Conservation (phyloP, 1,140 invertebrate species). For the Rhopalosiphum padi region DNA sequence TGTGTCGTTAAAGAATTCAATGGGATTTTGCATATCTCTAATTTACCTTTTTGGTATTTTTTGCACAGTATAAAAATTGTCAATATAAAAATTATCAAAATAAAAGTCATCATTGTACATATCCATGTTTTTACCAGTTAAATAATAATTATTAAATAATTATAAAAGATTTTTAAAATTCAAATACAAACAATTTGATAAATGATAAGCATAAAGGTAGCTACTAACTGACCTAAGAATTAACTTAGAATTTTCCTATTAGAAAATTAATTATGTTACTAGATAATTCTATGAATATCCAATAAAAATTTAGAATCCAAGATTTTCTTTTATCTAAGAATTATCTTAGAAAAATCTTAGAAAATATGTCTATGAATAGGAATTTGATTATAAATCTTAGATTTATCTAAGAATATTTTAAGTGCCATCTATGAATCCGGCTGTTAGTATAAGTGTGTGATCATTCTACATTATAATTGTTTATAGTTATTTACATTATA, state of each 20-base stretch:
- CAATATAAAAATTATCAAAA: conserved; percentile 29
- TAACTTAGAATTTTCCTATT: background rate
- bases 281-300: background rate
- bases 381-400: background rate
- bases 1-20: background rate
- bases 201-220: background rate
- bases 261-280: background rate
- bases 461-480: no score
- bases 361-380: no score
- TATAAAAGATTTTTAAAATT: background rate
- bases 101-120: background rate
- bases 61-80: background rate
- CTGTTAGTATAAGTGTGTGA: no score
- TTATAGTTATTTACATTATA: no score
- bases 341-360: no score
- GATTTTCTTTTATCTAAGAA: no score
- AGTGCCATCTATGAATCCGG: background rate
- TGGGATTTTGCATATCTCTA: conserved; percentile 14
- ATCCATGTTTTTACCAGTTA: background rate
- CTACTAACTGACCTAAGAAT: conserved; percentile 5
- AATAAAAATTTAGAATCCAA: background rate
- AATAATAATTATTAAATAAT: background rate
- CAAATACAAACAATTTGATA: background rate
- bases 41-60: conserved; percentile 11
- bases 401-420: background rate